A percentile compares a stretch with the other conserved stretches of the same genome.
phyloP scores from a whole-genome alignment of 2,113 vertebrate species.

The western clawed frog (Xenopus tropicalis) region DNA sequence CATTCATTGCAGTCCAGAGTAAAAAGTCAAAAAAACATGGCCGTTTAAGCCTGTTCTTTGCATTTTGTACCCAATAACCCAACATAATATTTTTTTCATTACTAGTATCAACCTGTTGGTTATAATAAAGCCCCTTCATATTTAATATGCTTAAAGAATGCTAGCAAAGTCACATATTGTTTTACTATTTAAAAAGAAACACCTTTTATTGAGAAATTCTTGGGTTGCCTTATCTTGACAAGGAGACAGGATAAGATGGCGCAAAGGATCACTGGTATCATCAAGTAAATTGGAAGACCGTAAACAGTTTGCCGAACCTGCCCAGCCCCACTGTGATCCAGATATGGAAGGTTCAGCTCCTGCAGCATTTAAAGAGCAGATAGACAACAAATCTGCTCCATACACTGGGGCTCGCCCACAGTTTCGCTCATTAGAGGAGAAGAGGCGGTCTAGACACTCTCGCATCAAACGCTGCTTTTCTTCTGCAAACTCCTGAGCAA shows the following conservation, averaged over 20 bases:
- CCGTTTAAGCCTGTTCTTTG: too few species aligned
- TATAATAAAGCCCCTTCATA: too few species aligned
- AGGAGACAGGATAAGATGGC: conserved; percentile 61
- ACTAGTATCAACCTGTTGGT: too few species aligned
- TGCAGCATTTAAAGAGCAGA: conserved; percentile 63
- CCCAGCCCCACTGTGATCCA: conserved; percentile 67
- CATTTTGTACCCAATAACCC: too few species aligned
- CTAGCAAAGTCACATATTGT: too few species aligned
- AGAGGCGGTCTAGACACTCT: conserved; percentile 80
- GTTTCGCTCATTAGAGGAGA: conserved; percentile 78
- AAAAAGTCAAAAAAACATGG: too few species aligned
- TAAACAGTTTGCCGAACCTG: conserved; percentile 68
- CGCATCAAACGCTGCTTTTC: conserved; percentile 79
- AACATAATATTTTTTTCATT: too few species aligned
- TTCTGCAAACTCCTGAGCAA: conserved; percentile 74
- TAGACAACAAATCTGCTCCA: conserved; percentile 76
- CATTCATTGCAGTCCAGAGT: too few species aligned
- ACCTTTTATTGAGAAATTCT: conserved; percentile 52
- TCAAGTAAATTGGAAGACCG: conserved; percentile 37
- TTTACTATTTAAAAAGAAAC: background rate
- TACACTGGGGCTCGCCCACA: conserved; percentile 79
- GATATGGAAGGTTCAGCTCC: conserved; percentile 46
- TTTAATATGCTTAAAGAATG: too few species aligned
- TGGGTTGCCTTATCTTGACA: conserved; percentile 39
- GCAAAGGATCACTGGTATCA: conserved; percentile 51